Base-by-base conservation (phyloP, 2,113 vertebrate species). In the Phaethornis superciliosus region DNA sequence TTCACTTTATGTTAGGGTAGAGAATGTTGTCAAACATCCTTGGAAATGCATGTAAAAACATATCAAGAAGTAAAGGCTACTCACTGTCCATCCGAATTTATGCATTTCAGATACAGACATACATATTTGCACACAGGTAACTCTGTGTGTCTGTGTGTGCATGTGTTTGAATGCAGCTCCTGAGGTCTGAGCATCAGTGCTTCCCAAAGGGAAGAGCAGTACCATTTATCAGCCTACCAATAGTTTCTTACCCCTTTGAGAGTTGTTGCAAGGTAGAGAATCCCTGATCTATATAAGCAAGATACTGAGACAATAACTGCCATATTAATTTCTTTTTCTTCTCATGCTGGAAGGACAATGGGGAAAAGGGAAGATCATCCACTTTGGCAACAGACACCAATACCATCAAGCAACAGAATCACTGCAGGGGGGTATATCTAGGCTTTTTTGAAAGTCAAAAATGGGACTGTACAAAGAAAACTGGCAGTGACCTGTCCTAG, bases 131-230 rank as follows among this genome's bases (percentile, higher is more conserved):
- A 74, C 24, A 42, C 4, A 70, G 24, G n/a, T 19, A 51, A n/a
- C 32, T 12, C 12, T 27, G 3, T 26, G 20, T 5, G 19, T 33
- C 27, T 67, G 35, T 42, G 51, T 12, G 14, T 30, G 30, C 17
- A 3, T 37, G 7, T 21, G 10, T n/a, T 40, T 56, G n/a, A 37
- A 4, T 10, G 27, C 20, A 35, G 15, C 33, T 67, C 12, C 69
- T 70, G 59, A 54, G 23, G 12, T 69, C 9, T 62, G 47, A 65
- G 79, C 81, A 84, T 82, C 27, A 80, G 63, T 87, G 89, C 56
- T 92, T 97, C 94, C 87, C 89, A 90, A 68, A 95, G 85, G 94
- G 82, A 94, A 89, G 56, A 94, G 82, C 32, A 16, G 64, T 47
- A 18, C 51, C 33, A 3, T 42, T 46, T 22, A 35, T 52, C 46